Evolutionary conservation across 1,140 invertebrate species (phyloP).

Genomic region (Bombus picipes): DNA sequence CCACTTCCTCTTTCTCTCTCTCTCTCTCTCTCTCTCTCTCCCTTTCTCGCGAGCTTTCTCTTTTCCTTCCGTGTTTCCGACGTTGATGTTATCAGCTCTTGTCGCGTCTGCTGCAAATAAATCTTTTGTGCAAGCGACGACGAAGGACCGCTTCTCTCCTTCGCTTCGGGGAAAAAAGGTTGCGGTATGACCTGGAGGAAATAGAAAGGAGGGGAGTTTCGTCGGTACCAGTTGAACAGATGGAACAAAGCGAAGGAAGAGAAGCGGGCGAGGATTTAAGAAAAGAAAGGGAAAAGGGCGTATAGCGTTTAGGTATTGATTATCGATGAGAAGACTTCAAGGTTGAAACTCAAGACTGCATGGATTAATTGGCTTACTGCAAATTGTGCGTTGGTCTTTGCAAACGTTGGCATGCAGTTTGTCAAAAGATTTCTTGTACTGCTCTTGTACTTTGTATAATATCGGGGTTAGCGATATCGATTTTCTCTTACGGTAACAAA

Average conservation of each 20-base stretch:
- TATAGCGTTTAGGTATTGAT: too few relatives aligned
- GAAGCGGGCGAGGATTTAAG: too few relatives aligned
- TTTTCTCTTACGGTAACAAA: too few relatives aligned
- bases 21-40: background rate
- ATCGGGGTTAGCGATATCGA: too few relatives aligned
- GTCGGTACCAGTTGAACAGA: background rate
- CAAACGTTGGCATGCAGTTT: too few relatives aligned
- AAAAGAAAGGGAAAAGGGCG: too few relatives aligned
- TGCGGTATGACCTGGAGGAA: background rate
- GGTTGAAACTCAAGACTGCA: too few relatives aligned
- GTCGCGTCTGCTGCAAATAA: conserved; percentile 55
- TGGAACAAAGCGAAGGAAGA: background rate
- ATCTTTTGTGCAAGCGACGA: conserved; percentile 54
- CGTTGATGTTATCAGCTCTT: conserved; percentile 46
- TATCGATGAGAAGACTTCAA: too few relatives aligned
- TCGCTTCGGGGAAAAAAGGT: background rate
- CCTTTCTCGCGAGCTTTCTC: background rate
- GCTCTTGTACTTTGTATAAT: too few relatives aligned
- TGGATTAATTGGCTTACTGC: too few relatives aligned
- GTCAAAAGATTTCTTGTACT: too few relatives aligned
- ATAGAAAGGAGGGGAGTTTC: background rate
- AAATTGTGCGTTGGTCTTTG: too few relatives aligned
- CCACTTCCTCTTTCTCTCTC: conserved; percentile 33
- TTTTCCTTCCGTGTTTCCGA: conserved; percentile 31
- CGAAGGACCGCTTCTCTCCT: conserved; percentile 21